Percentiles rank a stretch among this genome's conserved stretches.
phyloP scores from a whole-genome alignment of 2,888 invertebrate genomes.

The Rhimphoctona megacephalus region DNA sequence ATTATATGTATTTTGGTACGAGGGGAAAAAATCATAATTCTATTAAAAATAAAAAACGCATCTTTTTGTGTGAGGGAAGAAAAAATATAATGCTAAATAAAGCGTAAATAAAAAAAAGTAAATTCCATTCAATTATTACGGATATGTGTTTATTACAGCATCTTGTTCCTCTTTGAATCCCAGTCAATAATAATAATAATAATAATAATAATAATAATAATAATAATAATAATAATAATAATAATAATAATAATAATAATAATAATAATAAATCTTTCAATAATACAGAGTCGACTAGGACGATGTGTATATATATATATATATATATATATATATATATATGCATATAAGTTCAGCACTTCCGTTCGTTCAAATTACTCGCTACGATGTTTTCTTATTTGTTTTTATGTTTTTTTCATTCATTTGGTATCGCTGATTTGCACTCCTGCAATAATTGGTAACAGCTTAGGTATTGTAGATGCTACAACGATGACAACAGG shows the following conservation, averaged over 20 bases:
- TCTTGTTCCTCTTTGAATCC: conserved; percentile 44
- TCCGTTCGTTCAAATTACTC: conserved; percentile 26
- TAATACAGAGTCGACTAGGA: conserved; percentile 67
- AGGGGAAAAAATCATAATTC: no score
- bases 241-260: no score
- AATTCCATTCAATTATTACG: conserved; percentile 32
- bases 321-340: no score
- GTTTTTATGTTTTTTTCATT: conserved; percentile 10
- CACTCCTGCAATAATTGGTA: conserved; percentile 68
- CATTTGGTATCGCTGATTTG: conserved; percentile 63
- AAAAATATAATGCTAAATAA: not conserved
- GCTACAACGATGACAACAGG: conserved; percentile 51
- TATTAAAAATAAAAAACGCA: not conserved
- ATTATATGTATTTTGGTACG: no score
- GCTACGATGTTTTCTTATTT: conserved; percentile 32
- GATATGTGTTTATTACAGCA: conserved; percentile 67
- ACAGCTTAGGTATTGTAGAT: conserved; percentile 64
- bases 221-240: no score
- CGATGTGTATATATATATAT: no score
- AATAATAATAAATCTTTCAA: conserved; percentile 64
- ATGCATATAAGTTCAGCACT: conserved; percentile 42
- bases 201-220: no score
- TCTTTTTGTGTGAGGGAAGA: not conserved
- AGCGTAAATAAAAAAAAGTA: not conserved
- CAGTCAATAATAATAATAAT: conserved; percentile 62